Evolutionary conservation across 1,140 invertebrate genomes (phyloP), one percentile per base, ranked within the genome.

Genomic region (Ceratina calcarata): DNA sequence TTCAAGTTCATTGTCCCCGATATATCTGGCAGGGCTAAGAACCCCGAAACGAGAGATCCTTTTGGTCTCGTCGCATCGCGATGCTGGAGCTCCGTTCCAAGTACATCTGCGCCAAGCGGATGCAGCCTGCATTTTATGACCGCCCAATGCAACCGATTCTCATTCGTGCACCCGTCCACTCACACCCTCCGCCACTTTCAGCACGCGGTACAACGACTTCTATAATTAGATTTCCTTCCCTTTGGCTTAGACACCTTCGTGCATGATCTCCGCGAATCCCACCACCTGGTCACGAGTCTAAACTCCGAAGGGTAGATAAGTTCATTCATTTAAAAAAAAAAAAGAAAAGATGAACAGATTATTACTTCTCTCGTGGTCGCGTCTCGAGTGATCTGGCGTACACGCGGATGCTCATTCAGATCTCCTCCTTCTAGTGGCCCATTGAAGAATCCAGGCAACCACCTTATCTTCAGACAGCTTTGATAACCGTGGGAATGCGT

Each of bases 41-140:
- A 78, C 78, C 64, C 64, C 80, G 70, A 88, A 85, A 87, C 71
- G 79, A 49, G 79, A 80, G 71, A 81, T 86, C 75, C 81, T 83
- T 86, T 80, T 69, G 83, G 80, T 76, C 65, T 82, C 71, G 66
- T 85, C 71, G 65, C 55, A 73, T 83, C 67, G 68, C 55, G 76
- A 78, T 81, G 69, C 70, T 74, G 81, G 82, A 84, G 72, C 76
- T 77, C 77, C 80, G 58, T 77, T 81, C 67, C 80, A 81, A 81
- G 86, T 86, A 91, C 91, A 92, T 92, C 91, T 92, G 91, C 91
- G 88, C 80, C 80, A 78, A 90, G 83, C 91, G 91, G 91, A 92
- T 92, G 91, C 91, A 92, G 90, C 80, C 91, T 92, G 91, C 91
- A 91, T 89, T 92, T 92, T 92, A 92, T 88, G 90, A 82, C 81